Base-by-base conservation (phyloP, 2,113 vertebrate species). In the Dasyurus viverrinus region DNA sequence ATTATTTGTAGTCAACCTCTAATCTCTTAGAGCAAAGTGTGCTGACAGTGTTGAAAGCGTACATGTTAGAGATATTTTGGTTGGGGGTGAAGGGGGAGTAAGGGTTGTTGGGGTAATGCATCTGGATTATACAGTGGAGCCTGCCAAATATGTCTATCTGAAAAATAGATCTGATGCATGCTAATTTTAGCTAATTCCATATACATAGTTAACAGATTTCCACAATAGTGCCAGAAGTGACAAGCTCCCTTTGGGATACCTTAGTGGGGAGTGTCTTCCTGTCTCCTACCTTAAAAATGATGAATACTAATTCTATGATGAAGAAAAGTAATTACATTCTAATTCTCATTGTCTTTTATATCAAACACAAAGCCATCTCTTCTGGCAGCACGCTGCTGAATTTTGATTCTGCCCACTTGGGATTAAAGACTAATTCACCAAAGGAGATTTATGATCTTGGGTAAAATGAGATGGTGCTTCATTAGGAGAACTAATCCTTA, bases 1-100 rank as follows among this genome's bases (percentile, higher is more conserved):
- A 98, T 98, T 98, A 98, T 98, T 98, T 98, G 98, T 97, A 98
- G 97, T 96, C 98, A 98, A 97, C 93, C 97, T 98, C 98, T 97
- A 98, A 98, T 98, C 97, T 98, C 96, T 97, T 97, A 94, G 25
- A 98, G 97, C 95, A 97, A 98, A 98, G 97, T 50, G 89, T 96
- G 93, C 93, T 95, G 96, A 97, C 93, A 97, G 94, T 93, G 89
- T 90, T 98, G 96, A 94, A 96, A 97, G 97, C 55, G 93, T 90
- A 97, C 96, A 94, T 27, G 60, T 92, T 95, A 55, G 92, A 91
- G 89, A 95, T 92, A 12, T 96, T 97, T 98, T 96, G 54, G 94
- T 91, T 53, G 94, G 92, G 76, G 55, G 84, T 89, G 52, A 50
- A 89, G 91, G 89, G 60, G 53, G 54, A 94, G 16, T 93, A 57